Evolutionary conservation across 2,888 invertebrate genomes (phyloP).

Genomic region (Sycophila texana): DNA sequence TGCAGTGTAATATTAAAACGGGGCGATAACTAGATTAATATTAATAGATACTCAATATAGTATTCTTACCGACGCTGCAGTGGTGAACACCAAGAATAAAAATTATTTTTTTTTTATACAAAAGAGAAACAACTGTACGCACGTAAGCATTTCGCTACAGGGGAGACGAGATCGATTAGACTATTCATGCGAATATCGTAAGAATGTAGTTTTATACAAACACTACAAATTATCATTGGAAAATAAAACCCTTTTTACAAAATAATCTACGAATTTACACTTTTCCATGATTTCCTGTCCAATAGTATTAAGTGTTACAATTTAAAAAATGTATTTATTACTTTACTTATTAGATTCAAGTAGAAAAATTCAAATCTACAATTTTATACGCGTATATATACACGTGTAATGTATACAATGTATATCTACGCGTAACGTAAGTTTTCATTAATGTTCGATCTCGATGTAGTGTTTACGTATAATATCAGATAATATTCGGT

Average conservation of each 20-base stretch:
- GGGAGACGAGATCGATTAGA: conserved; percentile 43
- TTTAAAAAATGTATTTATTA: too few species aligned
- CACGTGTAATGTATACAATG: too few species aligned
- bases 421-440: too few species aligned
- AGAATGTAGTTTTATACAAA: conserved; percentile 72
- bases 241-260: conserved; percentile 71
- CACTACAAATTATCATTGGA: conserved; percentile 67
- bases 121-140: conserved; percentile 33
- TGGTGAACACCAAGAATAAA: conserved; percentile 54
- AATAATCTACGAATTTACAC: conserved; percentile 42
- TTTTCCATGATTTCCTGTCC: neutral
- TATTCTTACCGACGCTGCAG: conserved; percentile 62
- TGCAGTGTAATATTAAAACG: conserved; percentile 65
- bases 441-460: too few species aligned
- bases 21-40: conserved; percentile 62
- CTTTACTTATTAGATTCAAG: too few species aligned
- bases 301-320: too few species aligned
- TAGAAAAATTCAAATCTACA: too few species aligned
- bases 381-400: too few species aligned
- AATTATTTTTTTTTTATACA: conserved; percentile 30
- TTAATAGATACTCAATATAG: conserved; percentile 62
- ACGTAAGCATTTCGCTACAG: conserved; percentile 19
- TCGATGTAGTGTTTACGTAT: too few species aligned
- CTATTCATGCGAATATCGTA: conserved; percentile 58
- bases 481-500: too few species aligned